These are phyloP conservation scores for Erebia epiphron DNA, from an alignment of 2,888 invertebrate species.

Conservation along the genomic window DNA sequence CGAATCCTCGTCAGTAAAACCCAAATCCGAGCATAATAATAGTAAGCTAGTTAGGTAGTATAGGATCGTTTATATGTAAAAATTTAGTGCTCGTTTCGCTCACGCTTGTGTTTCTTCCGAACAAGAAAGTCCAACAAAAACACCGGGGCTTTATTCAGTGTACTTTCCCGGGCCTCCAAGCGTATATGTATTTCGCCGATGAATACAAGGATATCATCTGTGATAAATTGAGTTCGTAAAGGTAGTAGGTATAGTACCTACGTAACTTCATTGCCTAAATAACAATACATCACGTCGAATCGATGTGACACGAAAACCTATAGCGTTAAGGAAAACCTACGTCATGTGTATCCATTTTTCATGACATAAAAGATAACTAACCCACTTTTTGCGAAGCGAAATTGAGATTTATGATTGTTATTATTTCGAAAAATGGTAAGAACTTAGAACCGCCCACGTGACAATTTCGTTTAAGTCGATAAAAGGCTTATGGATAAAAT, in stretches of 20 bases:
- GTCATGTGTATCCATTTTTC: conserved; percentile 23
- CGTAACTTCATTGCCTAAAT: conserved; percentile 28
- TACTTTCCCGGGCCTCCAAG: too few species aligned
- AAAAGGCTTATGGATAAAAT: background rate
- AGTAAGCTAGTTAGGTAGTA: too few species aligned
- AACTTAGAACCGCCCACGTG: background rate
- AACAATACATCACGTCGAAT: conserved; percentile 31
- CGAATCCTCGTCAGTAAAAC: too few species aligned
- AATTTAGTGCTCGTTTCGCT: too few species aligned
- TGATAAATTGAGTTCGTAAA: conserved; percentile 6
- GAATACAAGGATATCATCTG: background rate
- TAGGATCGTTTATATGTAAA: too few species aligned
- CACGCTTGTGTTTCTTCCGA: too few species aligned
- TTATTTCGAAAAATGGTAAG: conserved; percentile 8
- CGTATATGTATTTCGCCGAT: too few species aligned
- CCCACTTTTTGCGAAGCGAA: conserved; percentile 15
- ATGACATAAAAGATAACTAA: conserved; percentile 24
- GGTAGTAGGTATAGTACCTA: background rate
- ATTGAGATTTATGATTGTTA: conserved; percentile 23
- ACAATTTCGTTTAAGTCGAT: background rate
- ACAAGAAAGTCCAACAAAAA: too few species aligned
- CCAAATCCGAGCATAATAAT: too few species aligned
- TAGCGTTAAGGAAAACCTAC: conserved; percentile 15
- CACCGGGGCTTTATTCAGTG: too few species aligned
- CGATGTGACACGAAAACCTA: conserved; percentile 18